Percentiles rank a stretch among this genome's conserved stretches.
These are phyloP conservation scores for Diloba caeruleocephala DNA, from an alignment of 2,888 invertebrate genomes.

Conservation along the genomic window DNA sequence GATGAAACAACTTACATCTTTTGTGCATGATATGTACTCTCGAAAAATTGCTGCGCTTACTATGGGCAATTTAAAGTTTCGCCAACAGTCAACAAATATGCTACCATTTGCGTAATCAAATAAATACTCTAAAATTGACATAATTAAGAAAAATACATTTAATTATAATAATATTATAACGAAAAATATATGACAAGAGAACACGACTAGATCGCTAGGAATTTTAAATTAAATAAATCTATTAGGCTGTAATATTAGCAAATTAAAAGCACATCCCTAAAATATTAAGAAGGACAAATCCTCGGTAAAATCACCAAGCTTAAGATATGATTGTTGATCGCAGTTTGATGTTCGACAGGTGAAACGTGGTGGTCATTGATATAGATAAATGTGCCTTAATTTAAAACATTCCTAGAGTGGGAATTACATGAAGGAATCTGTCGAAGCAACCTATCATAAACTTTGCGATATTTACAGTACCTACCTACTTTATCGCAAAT, in stretches of 20 bases:
- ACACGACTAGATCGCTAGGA: constrained; percentile 72
- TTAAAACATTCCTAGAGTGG: too few relatives aligned
- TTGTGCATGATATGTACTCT: constrained; percentile 71
- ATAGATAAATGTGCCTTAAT: too few relatives aligned
- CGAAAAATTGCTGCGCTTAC: constrained; percentile 69
- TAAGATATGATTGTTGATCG: too few relatives aligned
- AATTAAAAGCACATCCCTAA: too few relatives aligned
- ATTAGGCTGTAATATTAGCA: constrained; percentile 63
- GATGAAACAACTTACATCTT: constrained; percentile 66
- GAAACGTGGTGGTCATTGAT: too few relatives aligned
- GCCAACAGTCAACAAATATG: constrained; percentile 51
- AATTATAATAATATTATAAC: constrained; percentile 59
- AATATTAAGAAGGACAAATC: too few relatives aligned
- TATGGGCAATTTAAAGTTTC: constrained; percentile 61
- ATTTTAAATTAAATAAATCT: constrained; percentile 72
- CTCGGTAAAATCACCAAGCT: too few relatives aligned
- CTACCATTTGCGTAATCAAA: constrained; percentile 61
- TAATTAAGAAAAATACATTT: constrained; percentile 77
- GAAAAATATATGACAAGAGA: constrained; percentile 64
- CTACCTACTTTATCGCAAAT: too few relatives aligned
- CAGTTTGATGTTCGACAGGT: too few relatives aligned
- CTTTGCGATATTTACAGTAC: too few relatives aligned
- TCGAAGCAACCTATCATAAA: too few relatives aligned
- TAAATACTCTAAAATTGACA: constrained; percentile 79
- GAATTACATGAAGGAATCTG: too few relatives aligned